Evolutionary conservation across 2,797 vertebrate genomes (phyloP).

Genomic region (Acrossocheilus fasciatus): DNA sequence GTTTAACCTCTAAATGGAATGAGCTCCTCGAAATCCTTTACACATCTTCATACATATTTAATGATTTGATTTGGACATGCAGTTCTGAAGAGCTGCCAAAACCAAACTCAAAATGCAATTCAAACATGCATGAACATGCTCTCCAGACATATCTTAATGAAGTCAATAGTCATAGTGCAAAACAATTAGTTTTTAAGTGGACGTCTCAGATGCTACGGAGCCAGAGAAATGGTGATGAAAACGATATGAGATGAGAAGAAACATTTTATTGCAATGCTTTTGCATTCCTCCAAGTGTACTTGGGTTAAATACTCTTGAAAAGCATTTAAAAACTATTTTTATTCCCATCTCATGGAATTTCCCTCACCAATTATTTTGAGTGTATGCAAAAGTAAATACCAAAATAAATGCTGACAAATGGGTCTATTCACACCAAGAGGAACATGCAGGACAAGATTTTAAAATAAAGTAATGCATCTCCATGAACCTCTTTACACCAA

Average conservation of each 20-base stretch:
- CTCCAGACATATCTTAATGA: slow-evolving; percentile 34
- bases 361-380: not conserved
- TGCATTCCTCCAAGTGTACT: not conserved
- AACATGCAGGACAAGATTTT: not conserved
- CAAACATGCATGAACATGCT: slow-evolving; percentile 51
- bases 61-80: not conserved
- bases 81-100: slow-evolving; percentile 12
- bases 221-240: not conserved
- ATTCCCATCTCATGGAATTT: not conserved
- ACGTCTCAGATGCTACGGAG: not conserved
- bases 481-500: not conserved
- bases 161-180: slow-evolving; percentile 52
- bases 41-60: not conserved
- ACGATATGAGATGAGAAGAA: not conserved
- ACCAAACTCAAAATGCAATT: slow-evolving; percentile 20
- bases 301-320: not conserved
- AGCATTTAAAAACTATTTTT: not conserved
- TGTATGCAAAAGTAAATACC: not conserved
- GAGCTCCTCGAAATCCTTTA: slow-evolving; percentile 8
- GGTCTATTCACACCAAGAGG: not conserved
- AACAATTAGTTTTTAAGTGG: slow-evolving; percentile 11
- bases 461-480: not conserved
- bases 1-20: slow-evolving; percentile 35
- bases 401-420: not conserved
- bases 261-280: not conserved